Conservation (phyloP, 2,797 vertebrate genomes). For the Ciconia nigra region DNA sequence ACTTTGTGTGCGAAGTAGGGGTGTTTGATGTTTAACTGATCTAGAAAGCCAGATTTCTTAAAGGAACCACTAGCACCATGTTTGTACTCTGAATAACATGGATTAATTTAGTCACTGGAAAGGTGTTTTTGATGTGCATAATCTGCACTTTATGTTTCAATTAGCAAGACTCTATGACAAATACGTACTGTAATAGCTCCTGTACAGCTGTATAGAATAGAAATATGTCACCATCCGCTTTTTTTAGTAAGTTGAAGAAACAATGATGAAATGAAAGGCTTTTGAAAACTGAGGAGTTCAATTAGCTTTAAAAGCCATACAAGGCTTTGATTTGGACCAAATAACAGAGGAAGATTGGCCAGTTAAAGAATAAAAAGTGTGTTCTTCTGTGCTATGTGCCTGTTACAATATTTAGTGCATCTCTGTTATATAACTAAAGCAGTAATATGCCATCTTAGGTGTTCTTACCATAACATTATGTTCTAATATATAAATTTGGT, state of each 20-base stretch:
- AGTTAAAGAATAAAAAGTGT: background rate
- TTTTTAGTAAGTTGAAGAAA: background rate
- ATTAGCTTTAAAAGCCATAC: background rate
- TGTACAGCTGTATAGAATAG: background rate
- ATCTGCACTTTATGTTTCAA: background rate
- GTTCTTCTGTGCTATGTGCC: background rate
- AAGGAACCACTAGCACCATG: background rate
- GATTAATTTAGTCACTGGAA: background rate
- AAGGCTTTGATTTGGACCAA: background rate
- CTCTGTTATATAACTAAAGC: slow-evolving; percentile 23
- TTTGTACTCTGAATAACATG: background rate
- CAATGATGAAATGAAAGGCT: background rate
- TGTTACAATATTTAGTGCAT: background rate
- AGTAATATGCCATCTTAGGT: background rate
- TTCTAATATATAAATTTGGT: background rate
- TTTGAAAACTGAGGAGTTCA: background rate
- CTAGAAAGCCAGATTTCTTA: background rate
- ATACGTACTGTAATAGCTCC: background rate
- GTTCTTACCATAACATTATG: background rate
- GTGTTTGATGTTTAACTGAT: background rate
- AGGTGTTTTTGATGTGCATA: background rate
- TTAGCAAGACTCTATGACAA: background rate
- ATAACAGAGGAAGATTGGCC: background rate
- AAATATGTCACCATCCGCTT: background rate
- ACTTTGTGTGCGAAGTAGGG: background rate